Percentiles rank a stretch among this genome's conserved stretches.
Conservation (phyloP, 2,888 invertebrate species). For the Drosophila mimica region DNA sequence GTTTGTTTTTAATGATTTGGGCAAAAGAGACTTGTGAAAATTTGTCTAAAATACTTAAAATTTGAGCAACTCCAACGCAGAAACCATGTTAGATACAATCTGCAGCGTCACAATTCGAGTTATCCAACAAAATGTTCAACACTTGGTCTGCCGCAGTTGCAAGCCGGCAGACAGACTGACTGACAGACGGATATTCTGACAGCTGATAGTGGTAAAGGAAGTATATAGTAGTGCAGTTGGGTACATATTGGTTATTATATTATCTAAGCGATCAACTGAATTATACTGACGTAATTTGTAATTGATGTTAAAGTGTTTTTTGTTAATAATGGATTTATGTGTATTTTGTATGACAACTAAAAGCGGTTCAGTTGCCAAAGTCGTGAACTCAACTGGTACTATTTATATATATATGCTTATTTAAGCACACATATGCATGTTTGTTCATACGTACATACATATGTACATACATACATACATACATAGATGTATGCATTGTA, state of each 20-base stretch:
- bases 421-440: slow-evolving; percentile 1
- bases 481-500: slow-evolving; percentile 17
- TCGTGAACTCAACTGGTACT: not conserved
- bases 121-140: not conserved
- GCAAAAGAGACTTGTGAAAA: not conserved
- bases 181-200: too few species aligned
- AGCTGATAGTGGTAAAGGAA: not conserved
- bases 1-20: not conserved
- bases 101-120: not conserved
- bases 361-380: not conserved
- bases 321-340: not conserved
- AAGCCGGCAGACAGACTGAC: not conserved
- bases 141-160: not conserved
- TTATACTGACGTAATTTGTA: not conserved
- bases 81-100: not conserved
- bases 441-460: slow-evolving; percentile 5
- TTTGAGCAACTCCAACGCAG: not conserved
- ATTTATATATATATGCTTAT: not conserved
- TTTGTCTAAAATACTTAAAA: not conserved
- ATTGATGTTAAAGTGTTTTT: not conserved
- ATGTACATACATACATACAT: not conserved
- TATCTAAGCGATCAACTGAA: not conserved
- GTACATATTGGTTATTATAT: not conserved
- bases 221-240: not conserved
- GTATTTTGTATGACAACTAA: not conserved